These are phyloP conservation scores for Temnothorax ravouxi DNA, from an alignment of 2,888 invertebrate species.

Conservation along the genomic window DNA sequence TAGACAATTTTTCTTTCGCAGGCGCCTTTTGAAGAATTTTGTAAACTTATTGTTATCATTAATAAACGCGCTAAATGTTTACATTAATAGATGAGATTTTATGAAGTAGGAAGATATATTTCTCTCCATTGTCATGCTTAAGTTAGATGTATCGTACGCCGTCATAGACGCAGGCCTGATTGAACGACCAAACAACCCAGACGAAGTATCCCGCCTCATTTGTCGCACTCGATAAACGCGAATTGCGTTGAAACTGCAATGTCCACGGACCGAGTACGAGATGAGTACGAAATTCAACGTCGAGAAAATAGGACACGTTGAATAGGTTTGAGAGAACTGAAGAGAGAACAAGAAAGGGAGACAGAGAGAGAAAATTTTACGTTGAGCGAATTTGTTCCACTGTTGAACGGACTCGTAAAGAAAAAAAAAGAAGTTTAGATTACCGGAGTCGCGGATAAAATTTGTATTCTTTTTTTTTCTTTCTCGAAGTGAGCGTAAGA, in stretches of 20 bases:
- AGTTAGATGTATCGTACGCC: constrained; percentile 61
- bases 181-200: constrained; percentile 64
- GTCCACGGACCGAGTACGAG: constrained; percentile 62
- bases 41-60: not conserved
- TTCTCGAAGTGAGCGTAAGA: constrained; percentile 18
- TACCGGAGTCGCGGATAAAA: constrained; percentile 41
- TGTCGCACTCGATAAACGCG: constrained; percentile 69
- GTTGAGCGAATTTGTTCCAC: constrained; percentile 52
- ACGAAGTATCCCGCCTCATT: constrained; percentile 50
- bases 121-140: constrained; percentile 30
- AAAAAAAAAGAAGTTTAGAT: constrained; percentile 41
- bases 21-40: not conserved
- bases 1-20: not conserved
- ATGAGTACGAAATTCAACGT: constrained; percentile 62
- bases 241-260: constrained; percentile 65
- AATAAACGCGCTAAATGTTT: not conserved
- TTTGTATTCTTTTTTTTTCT: constrained; percentile 11
- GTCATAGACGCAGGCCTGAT: constrained; percentile 63
- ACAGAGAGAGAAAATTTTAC: constrained; percentile 43
- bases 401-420: constrained; percentile 24
- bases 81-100: not conserved
- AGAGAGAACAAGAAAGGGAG: not conserved
- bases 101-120: not conserved
- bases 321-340: constrained; percentile 24
- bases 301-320: constrained; percentile 32